Conservation (phyloP, 2,888 invertebrate species). For the Clistopyga incitator region DNA sequence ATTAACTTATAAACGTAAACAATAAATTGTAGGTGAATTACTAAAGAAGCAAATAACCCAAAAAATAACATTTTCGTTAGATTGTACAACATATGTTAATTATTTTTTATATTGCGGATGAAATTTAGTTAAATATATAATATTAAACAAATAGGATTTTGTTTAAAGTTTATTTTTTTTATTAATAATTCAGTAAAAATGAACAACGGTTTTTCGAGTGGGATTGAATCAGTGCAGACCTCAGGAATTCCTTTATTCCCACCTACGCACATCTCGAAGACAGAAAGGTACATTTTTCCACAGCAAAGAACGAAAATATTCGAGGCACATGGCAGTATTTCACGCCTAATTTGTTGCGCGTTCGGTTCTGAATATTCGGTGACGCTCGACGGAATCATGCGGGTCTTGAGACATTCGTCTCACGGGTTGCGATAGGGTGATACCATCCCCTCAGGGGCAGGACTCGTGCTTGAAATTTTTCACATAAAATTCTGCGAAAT, state of each 20-base stretch:
- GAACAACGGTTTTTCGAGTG: not conserved
- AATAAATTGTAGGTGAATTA: not conserved
- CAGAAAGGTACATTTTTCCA: conserved; percentile 13
- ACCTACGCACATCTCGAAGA: not conserved
- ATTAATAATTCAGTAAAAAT: not conserved
- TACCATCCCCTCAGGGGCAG: conserved; percentile 16
- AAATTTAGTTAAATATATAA: not conserved
- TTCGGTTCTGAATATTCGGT: conserved; percentile 78
- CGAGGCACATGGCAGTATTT: conserved; percentile 80
- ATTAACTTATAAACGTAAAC: not conserved
- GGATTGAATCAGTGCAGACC: not conserved
- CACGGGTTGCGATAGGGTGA: conserved; percentile 16
- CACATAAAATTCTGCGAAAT: not conserved
- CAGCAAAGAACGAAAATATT: conserved; percentile 74
- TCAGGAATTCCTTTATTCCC: conserved; percentile 13
- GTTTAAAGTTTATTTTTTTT: not conserved
- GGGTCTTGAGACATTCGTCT: conserved; percentile 62
- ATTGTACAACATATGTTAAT: too few relatives aligned
- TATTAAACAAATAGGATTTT: not conserved
- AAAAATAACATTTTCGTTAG: not conserved
- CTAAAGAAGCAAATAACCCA: not conserved
- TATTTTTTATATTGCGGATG: not conserved
- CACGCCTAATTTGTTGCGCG: conserved; percentile 82
- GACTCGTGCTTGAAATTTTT: conserved; percentile 39
- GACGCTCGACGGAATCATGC: conserved; percentile 63